Evolutionary conservation across 2,113 vertebrate species (phyloP).

Genomic region (Dipodomys spectabilis): DNA sequence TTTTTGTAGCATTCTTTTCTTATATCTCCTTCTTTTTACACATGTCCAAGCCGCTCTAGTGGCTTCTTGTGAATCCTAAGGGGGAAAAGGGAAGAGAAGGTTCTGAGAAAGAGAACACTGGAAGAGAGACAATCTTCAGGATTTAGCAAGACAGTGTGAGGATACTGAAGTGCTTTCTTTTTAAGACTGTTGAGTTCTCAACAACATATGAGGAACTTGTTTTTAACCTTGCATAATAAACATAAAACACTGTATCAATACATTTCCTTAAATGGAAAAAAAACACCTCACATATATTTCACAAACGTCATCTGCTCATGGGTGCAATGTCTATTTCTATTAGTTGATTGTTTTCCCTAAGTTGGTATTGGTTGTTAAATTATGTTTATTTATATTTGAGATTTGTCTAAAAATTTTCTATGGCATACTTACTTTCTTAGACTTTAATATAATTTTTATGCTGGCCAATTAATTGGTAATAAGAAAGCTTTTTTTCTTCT

Average conservation of each 20-base stretch:
- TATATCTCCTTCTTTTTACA: neutral
- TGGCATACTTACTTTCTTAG: neutral
- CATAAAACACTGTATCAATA: neutral
- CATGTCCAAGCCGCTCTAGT: neutral
- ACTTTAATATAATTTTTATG: slow-evolving; percentile 2
- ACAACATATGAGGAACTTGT: neutral
- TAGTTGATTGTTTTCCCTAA: neutral
- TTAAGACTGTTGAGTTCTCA: slow-evolving; percentile 15
- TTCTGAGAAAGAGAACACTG: neutral
- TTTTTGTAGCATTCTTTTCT: neutral
- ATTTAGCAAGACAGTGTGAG: neutral
- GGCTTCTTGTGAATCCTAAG: neutral
- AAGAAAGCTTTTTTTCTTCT: neutral
- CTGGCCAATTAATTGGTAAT: neutral
- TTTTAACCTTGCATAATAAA: neutral
- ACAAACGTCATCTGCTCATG: neutral
- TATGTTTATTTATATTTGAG: neutral
- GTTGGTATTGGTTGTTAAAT: slow-evolving; percentile 1
- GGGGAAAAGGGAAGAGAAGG: neutral
- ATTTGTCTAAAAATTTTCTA: slow-evolving; percentile 11
- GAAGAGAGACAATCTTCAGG: neutral
- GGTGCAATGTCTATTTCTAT: neutral
- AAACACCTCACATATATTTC: slow-evolving; percentile 2
- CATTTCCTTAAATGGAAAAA: neutral
- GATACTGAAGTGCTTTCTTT: neutral